Conservation (phyloP, 2,797 vertebrate genomes). For the Spea hammondii region DNA sequence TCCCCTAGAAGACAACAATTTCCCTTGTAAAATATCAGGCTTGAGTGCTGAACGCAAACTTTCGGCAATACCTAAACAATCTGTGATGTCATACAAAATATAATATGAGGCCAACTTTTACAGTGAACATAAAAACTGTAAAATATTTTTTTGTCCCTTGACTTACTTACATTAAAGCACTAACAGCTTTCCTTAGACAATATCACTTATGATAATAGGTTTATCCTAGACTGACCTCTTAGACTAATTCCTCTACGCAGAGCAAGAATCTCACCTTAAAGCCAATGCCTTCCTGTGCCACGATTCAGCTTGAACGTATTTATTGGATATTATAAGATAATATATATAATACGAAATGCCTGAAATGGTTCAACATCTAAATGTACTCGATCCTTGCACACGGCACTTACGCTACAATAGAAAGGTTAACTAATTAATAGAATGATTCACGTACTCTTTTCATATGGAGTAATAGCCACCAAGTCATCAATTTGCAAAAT, state of each 20-base stretch:
- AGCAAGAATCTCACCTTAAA: constrained; percentile 3
- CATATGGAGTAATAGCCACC: background rate
- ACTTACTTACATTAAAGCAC: constrained; percentile 22
- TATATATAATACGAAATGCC: background rate
- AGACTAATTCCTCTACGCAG: background rate
- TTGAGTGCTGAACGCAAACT: no score
- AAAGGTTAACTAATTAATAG: background rate
- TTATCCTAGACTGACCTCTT: constrained; percentile 30
- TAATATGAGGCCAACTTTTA: background rate
- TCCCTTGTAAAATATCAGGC: no score
- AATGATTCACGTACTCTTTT: background rate
- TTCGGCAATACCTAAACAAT: no score
- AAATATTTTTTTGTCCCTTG: background rate
- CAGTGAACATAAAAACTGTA: background rate
- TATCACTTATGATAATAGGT: constrained; percentile 13
- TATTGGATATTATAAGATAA: background rate
- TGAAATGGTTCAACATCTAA: background rate
- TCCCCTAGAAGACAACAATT: no score
- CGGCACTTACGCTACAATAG: background rate
- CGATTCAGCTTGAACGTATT: background rate
- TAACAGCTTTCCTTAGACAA: constrained; percentile 6
- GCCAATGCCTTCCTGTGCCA: constrained; percentile 22
- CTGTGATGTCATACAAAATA: no score
- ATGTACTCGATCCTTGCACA: background rate
- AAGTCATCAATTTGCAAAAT: background rate